These are phyloP conservation scores for Fukomys damarensis DNA, from an alignment of 2,113 vertebrate species.

Conservation along the genomic window DNA sequence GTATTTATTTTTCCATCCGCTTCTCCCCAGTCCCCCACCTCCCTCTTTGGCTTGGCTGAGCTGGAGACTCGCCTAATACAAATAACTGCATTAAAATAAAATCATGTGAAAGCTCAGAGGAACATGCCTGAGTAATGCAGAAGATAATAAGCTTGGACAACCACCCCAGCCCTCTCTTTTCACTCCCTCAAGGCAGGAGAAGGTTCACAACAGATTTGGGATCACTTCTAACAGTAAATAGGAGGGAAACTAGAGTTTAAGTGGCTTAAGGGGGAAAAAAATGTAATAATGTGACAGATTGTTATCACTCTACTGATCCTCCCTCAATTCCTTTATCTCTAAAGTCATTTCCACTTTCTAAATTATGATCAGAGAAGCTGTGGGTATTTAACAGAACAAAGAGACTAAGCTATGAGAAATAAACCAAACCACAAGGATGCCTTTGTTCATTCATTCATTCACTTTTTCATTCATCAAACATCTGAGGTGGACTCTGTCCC, in stretches of 20 bases:
- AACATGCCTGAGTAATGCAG: slow-evolving; percentile 76
- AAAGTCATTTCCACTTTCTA: slow-evolving; percentile 66
- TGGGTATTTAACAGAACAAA: slow-evolving; percentile 57
- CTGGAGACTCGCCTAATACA: slow-evolving; percentile 69
- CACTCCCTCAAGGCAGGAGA: slow-evolving; percentile 61
- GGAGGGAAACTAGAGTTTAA: slow-evolving; percentile 61
- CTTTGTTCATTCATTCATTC: background rate
- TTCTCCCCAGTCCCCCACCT: slow-evolving; percentile 48
- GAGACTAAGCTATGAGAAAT: slow-evolving; percentile 27
- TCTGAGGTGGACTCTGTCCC: background rate
- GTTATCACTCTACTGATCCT: slow-evolving; percentile 39
- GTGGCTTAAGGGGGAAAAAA: slow-evolving; percentile 63
- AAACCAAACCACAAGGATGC: background rate
- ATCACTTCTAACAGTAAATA: slow-evolving; percentile 66
- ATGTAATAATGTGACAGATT: slow-evolving; percentile 48
- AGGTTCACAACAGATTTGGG: slow-evolving; percentile 74
- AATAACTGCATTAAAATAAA: slow-evolving; percentile 58
- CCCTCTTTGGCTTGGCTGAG: slow-evolving; percentile 66
- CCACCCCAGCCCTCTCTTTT: slow-evolving; percentile 62
- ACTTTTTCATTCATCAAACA: background rate
- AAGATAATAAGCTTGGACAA: slow-evolving; percentile 76
- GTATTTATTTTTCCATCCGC: slow-evolving; percentile 75
- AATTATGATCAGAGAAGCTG: background rate
- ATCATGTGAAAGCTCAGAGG: slow-evolving; percentile 63
- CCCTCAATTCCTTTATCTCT: slow-evolving; percentile 60